A percentile compares a stretch with the other conserved stretches of the same genome.
phyloP scores from a whole-genome alignment of 2,888 invertebrate genomes.

The Drosophila vallismaia region DNA sequence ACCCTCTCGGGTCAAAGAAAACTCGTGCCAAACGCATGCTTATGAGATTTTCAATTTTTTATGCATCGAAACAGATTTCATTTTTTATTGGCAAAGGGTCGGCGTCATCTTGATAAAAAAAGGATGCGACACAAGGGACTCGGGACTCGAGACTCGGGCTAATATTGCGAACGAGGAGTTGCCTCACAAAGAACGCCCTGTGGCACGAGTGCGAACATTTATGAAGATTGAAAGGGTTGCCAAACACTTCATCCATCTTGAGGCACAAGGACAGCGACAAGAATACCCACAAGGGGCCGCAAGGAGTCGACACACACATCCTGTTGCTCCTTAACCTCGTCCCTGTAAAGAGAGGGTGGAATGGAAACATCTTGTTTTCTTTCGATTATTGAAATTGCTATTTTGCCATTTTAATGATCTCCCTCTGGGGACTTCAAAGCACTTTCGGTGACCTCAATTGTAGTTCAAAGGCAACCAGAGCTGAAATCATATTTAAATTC shows the following conservation, averaged over 20 bases:
- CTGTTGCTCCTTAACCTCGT: slow-evolving; percentile 48
- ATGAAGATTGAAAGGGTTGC: slow-evolving; percentile 84
- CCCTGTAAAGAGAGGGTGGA: neutral
- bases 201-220: slow-evolving; percentile 78
- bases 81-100: slow-evolving; percentile 69
- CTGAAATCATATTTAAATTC: slow-evolving; percentile 58
- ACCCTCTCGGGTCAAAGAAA: slow-evolving; percentile 14
- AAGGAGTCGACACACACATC: slow-evolving; percentile 18
- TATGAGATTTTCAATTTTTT: slow-evolving; percentile 82
- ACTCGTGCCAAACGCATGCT: slow-evolving; percentile 78
- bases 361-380: slow-evolving; percentile 78
- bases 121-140: slow-evolving; percentile 76
- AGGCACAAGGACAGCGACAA: slow-evolving; percentile 46
- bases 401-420: slow-evolving; percentile 59
- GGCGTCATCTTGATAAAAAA: slow-evolving; percentile 71
- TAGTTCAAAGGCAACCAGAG: slow-evolving; percentile 34
- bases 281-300: slow-evolving; percentile 44
- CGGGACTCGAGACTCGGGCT: slow-evolving; percentile 62
- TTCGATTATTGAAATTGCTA: slow-evolving; percentile 80
- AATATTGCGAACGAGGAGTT: slow-evolving; percentile 58
- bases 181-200: slow-evolving; percentile 55
- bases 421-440: slow-evolving; percentile 48
- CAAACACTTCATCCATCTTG: slow-evolving; percentile 81
- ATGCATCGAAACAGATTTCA: slow-evolving; percentile 81
- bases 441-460: slow-evolving; percentile 71